Evolutionary conservation across 2,797 vertebrate species (phyloP), one percentile per base, ranked within the genome.

Genomic region (Brachyrhaphis roseni): DNA sequence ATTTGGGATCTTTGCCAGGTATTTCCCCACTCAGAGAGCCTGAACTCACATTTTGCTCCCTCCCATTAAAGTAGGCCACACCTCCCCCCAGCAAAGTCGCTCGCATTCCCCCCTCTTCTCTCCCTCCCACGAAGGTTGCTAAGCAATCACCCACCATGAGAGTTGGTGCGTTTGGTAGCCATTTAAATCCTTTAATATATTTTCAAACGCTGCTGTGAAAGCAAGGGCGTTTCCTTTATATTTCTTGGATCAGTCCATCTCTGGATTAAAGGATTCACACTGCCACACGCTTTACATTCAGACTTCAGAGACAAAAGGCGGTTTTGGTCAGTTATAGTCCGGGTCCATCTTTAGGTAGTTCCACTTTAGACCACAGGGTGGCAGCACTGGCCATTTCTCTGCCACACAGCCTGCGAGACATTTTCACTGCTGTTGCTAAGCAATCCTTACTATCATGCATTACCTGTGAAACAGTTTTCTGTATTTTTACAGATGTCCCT

Each of bases 1-100:
- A 90, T 90, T 93, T 94, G 93, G 95, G 93, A 90, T 72, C 78
- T 70, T 84, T 91, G 93, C 95, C 96, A 95, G 93, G 93, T 95
- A 94, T 94, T 96, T 95, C 94, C 94, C 94, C 88, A 91, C 89
- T 91, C 88, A 85, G 88, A 91, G 87, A 90, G 90, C 68, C 84
- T 92, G 87, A 81, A 86, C 85, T 88, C 90, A 84, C 80, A 84
- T 62, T 71, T 71, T 53, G 79, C 86, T 88, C 91, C 91, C 89
- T 89, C 90, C 89, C 84, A 78, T 76, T 76, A 75, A 91, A 47
- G n/a, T 72, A 74, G 39, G 62, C 78, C 77, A 71, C 76, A 82
- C 72, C 55, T 64, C 70, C 71, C 26, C 64, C 76, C 77, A 47
- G 57, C 78, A 43, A 41, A 43, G 39, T 71, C 41, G n/a, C 31